These are phyloP conservation scores for Ptilodon capucinus DNA, from an alignment of 2,888 invertebrate genomes.

Conservation along the genomic window DNA sequence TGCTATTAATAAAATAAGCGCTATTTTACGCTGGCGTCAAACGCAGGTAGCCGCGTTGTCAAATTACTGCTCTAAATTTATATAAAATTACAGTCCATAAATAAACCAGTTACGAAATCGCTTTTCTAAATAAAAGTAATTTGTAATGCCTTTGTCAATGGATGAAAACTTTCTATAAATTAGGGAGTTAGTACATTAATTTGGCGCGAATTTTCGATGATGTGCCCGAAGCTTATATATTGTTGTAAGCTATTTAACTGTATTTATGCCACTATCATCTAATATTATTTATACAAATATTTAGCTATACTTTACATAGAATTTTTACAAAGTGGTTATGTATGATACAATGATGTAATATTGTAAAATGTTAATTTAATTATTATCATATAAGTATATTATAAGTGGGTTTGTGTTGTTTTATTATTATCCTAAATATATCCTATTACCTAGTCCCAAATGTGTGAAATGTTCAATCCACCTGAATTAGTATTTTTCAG, in stretches of 20 bases:
- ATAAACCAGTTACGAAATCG: too few relatives aligned
- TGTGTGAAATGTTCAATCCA: too few relatives aligned
- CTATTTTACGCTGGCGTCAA: slow-evolving; percentile 22
- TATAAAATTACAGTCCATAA: too few relatives aligned
- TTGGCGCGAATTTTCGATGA: slow-evolving; percentile 8
- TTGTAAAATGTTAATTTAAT: slow-evolving; percentile 71
- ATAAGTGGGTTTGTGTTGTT: slow-evolving; percentile 62
- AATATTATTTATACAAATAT: slow-evolving; percentile 45
- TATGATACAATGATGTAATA: slow-evolving; percentile 68
- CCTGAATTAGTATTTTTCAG: too few relatives aligned
- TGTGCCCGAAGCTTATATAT: slow-evolving; percentile 57
- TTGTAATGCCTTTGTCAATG: too few relatives aligned
- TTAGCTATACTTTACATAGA: slow-evolving; percentile 39
- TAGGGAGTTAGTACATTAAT: slow-evolving; percentile 2
- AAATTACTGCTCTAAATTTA: too few relatives aligned
- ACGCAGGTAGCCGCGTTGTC: too few relatives aligned
- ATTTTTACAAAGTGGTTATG: slow-evolving; percentile 75
- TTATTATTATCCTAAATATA: too few relatives aligned
- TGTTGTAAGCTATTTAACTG: slow-evolving; percentile 57
- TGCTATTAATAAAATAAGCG: not conserved
- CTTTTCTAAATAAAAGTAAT: too few relatives aligned
- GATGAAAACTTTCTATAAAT: too few relatives aligned
- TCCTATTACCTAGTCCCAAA: too few relatives aligned
- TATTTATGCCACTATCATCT: slow-evolving; percentile 29
- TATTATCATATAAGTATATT: slow-evolving; percentile 68